Base-by-base conservation (phyloP, 2,113 vertebrate genomes). In the Heteronetta atricapilla region DNA sequence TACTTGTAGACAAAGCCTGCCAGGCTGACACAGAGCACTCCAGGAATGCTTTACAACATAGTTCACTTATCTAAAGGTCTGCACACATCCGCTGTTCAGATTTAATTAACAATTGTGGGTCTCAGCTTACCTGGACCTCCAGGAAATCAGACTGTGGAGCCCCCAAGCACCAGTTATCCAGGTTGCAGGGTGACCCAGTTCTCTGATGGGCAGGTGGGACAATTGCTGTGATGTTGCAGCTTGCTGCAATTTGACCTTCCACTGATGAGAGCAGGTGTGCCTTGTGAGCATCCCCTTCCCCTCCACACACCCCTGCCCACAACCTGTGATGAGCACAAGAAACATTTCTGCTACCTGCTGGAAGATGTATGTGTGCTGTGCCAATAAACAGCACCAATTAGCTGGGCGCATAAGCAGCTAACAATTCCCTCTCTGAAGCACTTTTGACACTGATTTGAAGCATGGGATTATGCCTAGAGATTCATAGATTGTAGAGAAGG, bases 131-230 rank as follows among this genome's bases (percentile, higher is more conserved):
- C 33, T 62, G 58, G 22, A 42, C 40, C 25, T 69, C 42, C 38
- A 55, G 0, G 0, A 11, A 23, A 28, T 26, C 33, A 13, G 9
- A 23, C 25, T 40, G 2, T 33, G 55, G 28, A 29, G 38, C 34
- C 13, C 26, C 50, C n/a, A 29, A 62, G 38, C 26, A 34, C 68
- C 63, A 52, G 15, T 55, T 22, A 17, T 8, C 44, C 38, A 53
- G 16, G 25, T 5, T 16, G 18, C 38, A n/a, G 31, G 48, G 11
- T 20, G 72, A 36, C 19, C 9, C 31, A 16, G 38, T 3, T 60
- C 40, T 31, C 46, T 59, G 17, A 26, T 88, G 59, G 36, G 36
- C 2, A 1, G 40, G 14, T 46, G 55, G 72, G 38, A 33, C 29
- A 15, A 52, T 42, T 55, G 6, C 38, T 50, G 31, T 0, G 13